Evolutionary conservation across 1,140 invertebrate species (phyloP).

Genomic region (Chironomus striatipennis): DNA sequence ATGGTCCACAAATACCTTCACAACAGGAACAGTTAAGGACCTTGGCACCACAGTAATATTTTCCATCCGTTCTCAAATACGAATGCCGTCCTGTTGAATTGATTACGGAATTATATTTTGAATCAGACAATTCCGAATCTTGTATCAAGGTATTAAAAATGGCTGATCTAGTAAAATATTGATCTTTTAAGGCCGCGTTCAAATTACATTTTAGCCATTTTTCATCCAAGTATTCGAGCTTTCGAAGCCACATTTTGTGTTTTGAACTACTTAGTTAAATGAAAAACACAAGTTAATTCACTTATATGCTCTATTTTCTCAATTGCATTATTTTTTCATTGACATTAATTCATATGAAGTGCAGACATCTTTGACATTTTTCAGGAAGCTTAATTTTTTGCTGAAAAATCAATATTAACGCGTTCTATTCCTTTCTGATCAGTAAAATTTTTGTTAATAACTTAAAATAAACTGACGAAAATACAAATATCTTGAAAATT

Average conservation of each 20-base stretch:
- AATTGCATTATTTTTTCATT: neutral
- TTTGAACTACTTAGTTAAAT: neutral
- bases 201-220: slow-evolving; percentile 40
- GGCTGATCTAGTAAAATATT: slow-evolving; percentile 31
- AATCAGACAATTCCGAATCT: slow-evolving; percentile 38
- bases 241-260: slow-evolving; percentile 29
- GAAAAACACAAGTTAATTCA: neutral
- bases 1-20: slow-evolving; percentile 36
- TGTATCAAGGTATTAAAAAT: slow-evolving; percentile 39
- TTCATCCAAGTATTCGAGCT: slow-evolving; percentile 35
- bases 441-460: neutral
- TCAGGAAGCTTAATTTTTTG: neutral
- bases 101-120: slow-evolving; percentile 31
- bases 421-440: neutral
- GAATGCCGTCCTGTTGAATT: slow-evolving; percentile 36
- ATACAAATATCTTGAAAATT: neutral
- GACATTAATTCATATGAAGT: neutral
- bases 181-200: slow-evolving; percentile 35
- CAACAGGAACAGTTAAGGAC: slow-evolving; percentile 36
- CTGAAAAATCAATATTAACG: neutral
- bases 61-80: slow-evolving; percentile 36
- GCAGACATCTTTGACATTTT: neutral
- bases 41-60: slow-evolving; percentile 38
- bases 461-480: neutral
- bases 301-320: neutral